These are phyloP conservation scores for Onychorhynchus coronatus DNA, from an alignment of 2,113 vertebrate species.

Conservation along the genomic window DNA sequence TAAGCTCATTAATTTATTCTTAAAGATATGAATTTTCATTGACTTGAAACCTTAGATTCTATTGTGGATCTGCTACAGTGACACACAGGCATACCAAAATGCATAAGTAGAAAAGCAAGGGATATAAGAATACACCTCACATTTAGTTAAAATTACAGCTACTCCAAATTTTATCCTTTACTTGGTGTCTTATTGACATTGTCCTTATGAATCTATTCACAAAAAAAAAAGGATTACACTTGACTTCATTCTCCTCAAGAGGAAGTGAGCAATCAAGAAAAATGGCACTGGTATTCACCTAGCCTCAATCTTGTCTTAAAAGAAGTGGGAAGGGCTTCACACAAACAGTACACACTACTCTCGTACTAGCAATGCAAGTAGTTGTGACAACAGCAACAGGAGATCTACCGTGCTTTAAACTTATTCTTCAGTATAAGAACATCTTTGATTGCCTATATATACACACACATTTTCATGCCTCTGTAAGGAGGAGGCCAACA, in stretches of 20 bases:
- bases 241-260: neutral
- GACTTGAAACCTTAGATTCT: neutral
- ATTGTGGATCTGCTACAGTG: neutral
- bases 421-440: neutral
- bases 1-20: neutral
- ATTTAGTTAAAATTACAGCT: neutral
- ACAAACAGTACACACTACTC: neutral
- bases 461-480: accelerated
- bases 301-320: neutral
- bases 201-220: neutral
- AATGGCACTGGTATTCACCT: neutral
- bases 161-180: neutral
- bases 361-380: neutral
- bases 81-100: neutral
- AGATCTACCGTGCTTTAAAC: neutral
- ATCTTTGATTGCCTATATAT: neutral
- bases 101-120: neutral
- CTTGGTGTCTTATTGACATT: neutral
- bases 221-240: neutral
- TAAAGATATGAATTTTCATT: neutral
- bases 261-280: neutral
- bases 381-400: neutral
- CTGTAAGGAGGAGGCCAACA: neutral
- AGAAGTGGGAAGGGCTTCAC: neutral
- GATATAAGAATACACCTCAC: neutral